Conservation (phyloP, 2,888 invertebrate species). For the Lamproptera curius region DNA sequence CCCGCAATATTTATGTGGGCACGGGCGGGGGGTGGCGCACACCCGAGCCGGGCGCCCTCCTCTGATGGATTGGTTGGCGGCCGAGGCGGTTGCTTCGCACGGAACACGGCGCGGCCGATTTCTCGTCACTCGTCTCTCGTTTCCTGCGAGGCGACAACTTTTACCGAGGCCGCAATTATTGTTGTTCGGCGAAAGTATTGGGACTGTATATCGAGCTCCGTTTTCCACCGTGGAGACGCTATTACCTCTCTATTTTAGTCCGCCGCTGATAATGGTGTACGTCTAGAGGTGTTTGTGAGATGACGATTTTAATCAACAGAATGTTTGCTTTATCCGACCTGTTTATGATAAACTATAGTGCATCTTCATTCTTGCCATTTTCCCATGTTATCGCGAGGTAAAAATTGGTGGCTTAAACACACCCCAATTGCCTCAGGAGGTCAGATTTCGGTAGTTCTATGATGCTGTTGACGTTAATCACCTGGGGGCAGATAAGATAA, state of each 20-base stretch:
- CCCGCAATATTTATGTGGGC: slow-evolving; percentile 78
- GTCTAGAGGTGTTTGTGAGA: slow-evolving; percentile 49
- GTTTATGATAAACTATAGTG: too few relatives aligned
- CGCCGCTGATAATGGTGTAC: slow-evolving; percentile 28
- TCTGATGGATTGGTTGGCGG: slow-evolving; percentile 78
- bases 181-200: slow-evolving; percentile 70
- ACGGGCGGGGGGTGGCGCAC: slow-evolving; percentile 57
- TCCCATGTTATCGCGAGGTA: too few relatives aligned
- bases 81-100: slow-evolving; percentile 70
- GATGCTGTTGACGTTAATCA: too few relatives aligned
- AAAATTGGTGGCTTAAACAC: too few relatives aligned
- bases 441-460: too few relatives aligned
- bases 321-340: too few relatives aligned
- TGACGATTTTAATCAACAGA: too few relatives aligned
- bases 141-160: slow-evolving; percentile 55
- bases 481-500: too few relatives aligned
- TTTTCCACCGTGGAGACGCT: slow-evolving; percentile 30
- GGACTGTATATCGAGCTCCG: slow-evolving; percentile 57
- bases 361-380: too few relatives aligned
- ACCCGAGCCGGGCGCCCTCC: slow-evolving; percentile 68
- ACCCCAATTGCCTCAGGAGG: too few relatives aligned
- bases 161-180: slow-evolving; percentile 61
- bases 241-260: too few relatives aligned
- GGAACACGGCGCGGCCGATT: slow-evolving; percentile 67
- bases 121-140: too few relatives aligned